phyloP scores from a whole-genome alignment of 2,888 invertebrate genomes.

The Lasioglossum pauxillum region DNA sequence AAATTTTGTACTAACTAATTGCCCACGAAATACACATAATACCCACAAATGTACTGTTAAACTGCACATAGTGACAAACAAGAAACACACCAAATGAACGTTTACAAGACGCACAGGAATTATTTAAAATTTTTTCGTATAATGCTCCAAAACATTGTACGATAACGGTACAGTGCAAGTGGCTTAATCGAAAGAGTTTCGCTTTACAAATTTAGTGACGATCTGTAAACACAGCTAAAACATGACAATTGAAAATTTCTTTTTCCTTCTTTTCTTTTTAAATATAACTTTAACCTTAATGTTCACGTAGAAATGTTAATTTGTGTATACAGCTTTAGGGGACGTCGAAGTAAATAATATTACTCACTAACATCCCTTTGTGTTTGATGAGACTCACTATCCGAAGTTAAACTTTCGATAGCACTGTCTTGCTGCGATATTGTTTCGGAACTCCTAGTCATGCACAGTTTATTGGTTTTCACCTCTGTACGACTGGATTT shows the following conservation, averaged over 20 bases:
- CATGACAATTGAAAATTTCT: slow-evolving; percentile 44
- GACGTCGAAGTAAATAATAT: slow-evolving; percentile 39
- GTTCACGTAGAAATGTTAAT: slow-evolving; percentile 55
- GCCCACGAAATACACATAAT: slow-evolving; percentile 55
- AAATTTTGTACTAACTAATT: slow-evolving; percentile 68
- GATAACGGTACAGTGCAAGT: slow-evolving; percentile 47
- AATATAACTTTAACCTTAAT: slow-evolving; percentile 41
- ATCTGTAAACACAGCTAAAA: slow-evolving; percentile 51
- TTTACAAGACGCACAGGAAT: slow-evolving; percentile 28
- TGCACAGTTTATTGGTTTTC: slow-evolving; percentile 76
- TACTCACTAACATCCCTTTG: slow-evolving; percentile 75
- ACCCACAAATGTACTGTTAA: slow-evolving; percentile 55
- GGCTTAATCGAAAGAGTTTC: slow-evolving; percentile 51
- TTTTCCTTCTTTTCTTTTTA: slow-evolving; percentile 8
- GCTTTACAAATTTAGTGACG: slow-evolving; percentile 50
- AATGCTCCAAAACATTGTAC: slow-evolving; percentile 35
- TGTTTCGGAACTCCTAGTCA: slow-evolving; percentile 79
- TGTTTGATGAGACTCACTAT: slow-evolving; percentile 78
- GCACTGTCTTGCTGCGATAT: slow-evolving; percentile 80
- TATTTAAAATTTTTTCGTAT: slow-evolving; percentile 21
- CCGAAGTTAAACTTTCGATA: slow-evolving; percentile 78
- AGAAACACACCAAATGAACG: slow-evolving; percentile 40
- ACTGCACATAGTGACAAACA: slow-evolving; percentile 53
- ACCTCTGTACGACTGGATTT: slow-evolving; percentile 77
- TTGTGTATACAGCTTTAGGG: slow-evolving; percentile 29